phyloP scores from a whole-genome alignment of 2,113 vertebrate genomes.

The Paedocypris sp. region DNA sequence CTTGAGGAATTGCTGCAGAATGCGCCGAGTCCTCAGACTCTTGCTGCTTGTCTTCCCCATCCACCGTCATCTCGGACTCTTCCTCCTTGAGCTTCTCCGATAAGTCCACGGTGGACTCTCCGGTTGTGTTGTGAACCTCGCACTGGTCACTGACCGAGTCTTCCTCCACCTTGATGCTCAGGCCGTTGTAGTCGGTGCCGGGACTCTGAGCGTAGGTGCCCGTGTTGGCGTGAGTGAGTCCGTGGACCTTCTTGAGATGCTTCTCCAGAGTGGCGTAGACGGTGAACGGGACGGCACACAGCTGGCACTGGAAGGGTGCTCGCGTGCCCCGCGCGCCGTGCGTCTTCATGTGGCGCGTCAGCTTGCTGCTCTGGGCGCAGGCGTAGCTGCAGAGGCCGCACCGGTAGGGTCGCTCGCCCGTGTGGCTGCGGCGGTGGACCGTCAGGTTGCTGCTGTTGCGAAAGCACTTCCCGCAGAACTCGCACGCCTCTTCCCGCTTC shows the following conservation, averaged over 20 bases:
- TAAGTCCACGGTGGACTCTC: not conserved
- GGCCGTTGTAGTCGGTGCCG: conserved; percentile 34
- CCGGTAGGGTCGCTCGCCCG: conserved; percentile 68
- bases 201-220: conserved; percentile 47
- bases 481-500: conserved; percentile 66
- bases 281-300: conserved; percentile 69
- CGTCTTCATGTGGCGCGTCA: conserved; percentile 81
- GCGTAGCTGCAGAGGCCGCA: conserved; percentile 74
- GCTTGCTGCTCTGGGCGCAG: conserved; percentile 79
- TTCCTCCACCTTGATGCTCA: conserved; percentile 37
- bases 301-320: conserved; percentile 68
- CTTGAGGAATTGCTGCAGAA: conserved; percentile 26
- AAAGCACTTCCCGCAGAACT: conserved; percentile 75
- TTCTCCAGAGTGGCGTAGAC: conserved; percentile 78
- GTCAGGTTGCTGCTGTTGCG: conserved; percentile 81
- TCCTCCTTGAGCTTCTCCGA: conserved; percentile 34
- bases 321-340: conserved; percentile 62
- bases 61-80: conserved; percentile 34
- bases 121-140: not conserved
- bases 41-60: not conserved
- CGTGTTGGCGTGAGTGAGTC: conserved; percentile 56
- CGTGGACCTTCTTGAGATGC: conserved; percentile 70
- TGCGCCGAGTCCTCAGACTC: conserved; percentile 11
- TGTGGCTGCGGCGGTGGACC: conserved; percentile 76
- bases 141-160: conserved; percentile 1